Percentiles rank a stretch among this genome's conserved stretches.
Evolutionary conservation across 2,888 invertebrate genomes (phyloP).

Genomic region (Argynnis bischoffii): DNA sequence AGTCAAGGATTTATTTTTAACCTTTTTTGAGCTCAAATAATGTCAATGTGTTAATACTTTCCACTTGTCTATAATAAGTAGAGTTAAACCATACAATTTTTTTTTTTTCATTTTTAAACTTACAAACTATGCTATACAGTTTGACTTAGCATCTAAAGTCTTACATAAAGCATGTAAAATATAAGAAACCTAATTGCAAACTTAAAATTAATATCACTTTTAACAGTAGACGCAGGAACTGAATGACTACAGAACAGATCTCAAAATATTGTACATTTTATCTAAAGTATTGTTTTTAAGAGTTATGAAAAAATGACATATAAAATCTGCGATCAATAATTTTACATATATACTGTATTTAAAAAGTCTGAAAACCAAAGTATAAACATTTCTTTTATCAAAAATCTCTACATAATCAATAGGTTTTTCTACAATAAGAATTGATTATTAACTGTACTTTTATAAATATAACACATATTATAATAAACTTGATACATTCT

Average conservation of each 20-base stretch:
- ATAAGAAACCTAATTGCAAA: slow-evolving; percentile 52
- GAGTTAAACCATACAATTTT: neutral
- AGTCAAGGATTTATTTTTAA: too few species aligned
- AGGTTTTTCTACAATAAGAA: neutral
- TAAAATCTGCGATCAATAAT: neutral
- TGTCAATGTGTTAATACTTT: slow-evolving; percentile 22
- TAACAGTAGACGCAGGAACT: slow-evolving; percentile 73
- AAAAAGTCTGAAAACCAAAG: neutral
- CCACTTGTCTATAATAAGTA: neutral
- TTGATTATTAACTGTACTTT: too few species aligned
- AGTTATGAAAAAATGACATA: slow-evolving; percentile 6
- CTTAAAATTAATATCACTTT: slow-evolving; percentile 77
- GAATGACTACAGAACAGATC: slow-evolving; percentile 57
- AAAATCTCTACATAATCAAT: neutral
- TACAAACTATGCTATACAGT: slow-evolving; percentile 29
- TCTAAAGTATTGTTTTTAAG: slow-evolving; percentile 3
- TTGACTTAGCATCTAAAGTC: slow-evolving; percentile 30
- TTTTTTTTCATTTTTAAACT: slow-evolving; percentile 20
- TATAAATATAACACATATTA: too few species aligned
- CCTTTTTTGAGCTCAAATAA: slow-evolving; percentile 19
- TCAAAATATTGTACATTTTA: slow-evolving; percentile 42
- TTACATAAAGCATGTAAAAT: slow-evolving; percentile 23
- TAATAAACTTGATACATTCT: too few species aligned
- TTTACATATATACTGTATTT: neutral
- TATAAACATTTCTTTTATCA: neutral